phyloP scores from a whole-genome alignment of 2,797 vertebrate species.

The Morelia viridis region DNA sequence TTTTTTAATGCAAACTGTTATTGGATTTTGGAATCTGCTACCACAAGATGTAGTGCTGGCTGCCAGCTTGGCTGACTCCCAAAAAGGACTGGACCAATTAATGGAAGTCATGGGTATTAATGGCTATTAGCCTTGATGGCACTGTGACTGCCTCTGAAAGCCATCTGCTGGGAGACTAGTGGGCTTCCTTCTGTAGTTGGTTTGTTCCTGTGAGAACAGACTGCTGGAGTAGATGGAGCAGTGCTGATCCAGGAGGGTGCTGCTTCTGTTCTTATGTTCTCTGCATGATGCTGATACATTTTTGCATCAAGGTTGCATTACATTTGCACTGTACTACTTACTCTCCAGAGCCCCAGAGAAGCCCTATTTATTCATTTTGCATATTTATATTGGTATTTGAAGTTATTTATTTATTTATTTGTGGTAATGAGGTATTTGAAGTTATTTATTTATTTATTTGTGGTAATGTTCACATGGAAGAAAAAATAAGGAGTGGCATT shows the following conservation, averaged over 20 bases:
- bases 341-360: neutral
- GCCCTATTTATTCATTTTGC: neutral
- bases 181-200: neutral
- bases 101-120: neutral
- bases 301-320: neutral
- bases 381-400: neutral
- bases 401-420: neutral
- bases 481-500: neutral
- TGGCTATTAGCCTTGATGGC: neutral
- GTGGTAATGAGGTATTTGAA: no score
- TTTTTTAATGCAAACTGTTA: neutral
- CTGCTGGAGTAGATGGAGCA: neutral
- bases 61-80: neutral
- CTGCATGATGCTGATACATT: neutral
- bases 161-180: neutral
- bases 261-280: neutral
- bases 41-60: neutral
- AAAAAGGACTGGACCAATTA: neutral
- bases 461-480: no score
- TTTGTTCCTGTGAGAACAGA: neutral
- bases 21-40: neutral
- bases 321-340: neutral
- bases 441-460: no score
- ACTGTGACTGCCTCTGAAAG: neutral
- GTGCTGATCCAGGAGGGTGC: neutral